Percentiles rank a stretch among this genome's conserved stretches.
phyloP scores from a whole-genome alignment of 1,140 invertebrate genomes.

The Dryas iulia region DNA sequence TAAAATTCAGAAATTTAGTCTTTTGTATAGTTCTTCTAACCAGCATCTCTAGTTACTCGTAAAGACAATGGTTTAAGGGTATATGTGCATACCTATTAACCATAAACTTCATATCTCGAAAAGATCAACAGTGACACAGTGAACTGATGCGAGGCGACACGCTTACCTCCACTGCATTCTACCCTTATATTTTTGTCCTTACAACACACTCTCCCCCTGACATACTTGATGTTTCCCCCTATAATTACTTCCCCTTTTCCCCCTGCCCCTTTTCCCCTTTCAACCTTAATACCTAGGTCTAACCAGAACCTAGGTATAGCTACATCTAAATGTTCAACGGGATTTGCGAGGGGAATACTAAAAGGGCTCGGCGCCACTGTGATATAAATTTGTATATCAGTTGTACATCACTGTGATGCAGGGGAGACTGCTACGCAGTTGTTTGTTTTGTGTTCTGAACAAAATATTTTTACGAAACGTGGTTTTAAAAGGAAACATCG shows the following conservation, averaged over 20 bases:
- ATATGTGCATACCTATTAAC: slow-evolving; percentile 32
- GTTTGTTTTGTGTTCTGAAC: slow-evolving; percentile 51
- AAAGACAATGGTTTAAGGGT: not conserved
- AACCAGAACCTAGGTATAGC: slow-evolving; percentile 62
- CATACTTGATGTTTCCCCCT: slow-evolving; percentile 76
- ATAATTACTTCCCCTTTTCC: slow-evolving; percentile 70
- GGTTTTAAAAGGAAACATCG: slow-evolving; percentile 27
- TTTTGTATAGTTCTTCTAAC: not conserved
- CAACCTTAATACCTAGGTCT: slow-evolving; percentile 62
- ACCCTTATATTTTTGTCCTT: slow-evolving; percentile 73
- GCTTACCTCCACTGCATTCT: slow-evolving; percentile 71
- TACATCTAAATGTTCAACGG: slow-evolving; percentile 57
- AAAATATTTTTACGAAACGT: slow-evolving; percentile 44
- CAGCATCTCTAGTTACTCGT: not conserved
- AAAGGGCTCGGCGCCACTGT: slow-evolving; percentile 67
- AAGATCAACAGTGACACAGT: slow-evolving; percentile 78
- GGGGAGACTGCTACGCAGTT: slow-evolving; percentile 45
- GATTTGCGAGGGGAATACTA: slow-evolving; percentile 74
- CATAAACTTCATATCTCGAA: slow-evolving; percentile 50
- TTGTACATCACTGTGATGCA: slow-evolving; percentile 51
- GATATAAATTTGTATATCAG: slow-evolving; percentile 68
- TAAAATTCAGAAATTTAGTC: not conserved
- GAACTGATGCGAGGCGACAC: slow-evolving; percentile 74
- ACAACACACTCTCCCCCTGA: slow-evolving; percentile 76
- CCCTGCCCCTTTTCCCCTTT: slow-evolving; percentile 50